Percentiles rank a stretch among this genome's conserved stretches.
phyloP scores from a whole-genome alignment of 1,140 invertebrate species.

The Nebria ingens region DNA sequence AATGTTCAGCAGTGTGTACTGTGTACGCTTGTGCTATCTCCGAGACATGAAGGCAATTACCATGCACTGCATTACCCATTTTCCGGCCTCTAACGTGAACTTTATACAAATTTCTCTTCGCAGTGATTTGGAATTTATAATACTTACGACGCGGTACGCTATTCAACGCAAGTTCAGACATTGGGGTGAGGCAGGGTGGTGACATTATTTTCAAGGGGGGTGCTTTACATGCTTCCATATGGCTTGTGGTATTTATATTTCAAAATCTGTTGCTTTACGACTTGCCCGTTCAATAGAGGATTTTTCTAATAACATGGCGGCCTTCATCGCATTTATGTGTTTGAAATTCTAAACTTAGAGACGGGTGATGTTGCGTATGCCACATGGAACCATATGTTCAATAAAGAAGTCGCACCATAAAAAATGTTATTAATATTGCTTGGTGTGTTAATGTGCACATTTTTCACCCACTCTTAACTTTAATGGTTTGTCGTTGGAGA shows the following conservation, averaged over 20 bases:
- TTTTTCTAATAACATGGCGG: slow-evolving; percentile 1
- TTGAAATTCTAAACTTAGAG: slow-evolving; percentile 4
- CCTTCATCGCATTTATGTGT: neutral
- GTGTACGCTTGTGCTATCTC: neutral
- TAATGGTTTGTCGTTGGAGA: neutral
- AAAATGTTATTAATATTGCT: neutral
- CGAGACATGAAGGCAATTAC: neutral
- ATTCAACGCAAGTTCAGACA: no score
- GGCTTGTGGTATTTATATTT: neutral
- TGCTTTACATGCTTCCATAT: slow-evolving; percentile 4
- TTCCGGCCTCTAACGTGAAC: neutral
- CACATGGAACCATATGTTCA: slow-evolving; percentile 2
- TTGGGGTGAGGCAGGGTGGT: no score
- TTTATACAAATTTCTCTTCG: neutral
- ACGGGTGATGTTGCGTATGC: neutral
- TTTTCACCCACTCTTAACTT: neutral
- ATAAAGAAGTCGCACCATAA: neutral
- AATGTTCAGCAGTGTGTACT: neutral
- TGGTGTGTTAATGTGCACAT: neutral
- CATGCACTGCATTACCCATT: neutral
- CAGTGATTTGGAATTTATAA: neutral
- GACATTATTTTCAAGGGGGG: no score
- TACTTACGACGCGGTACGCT: no score
- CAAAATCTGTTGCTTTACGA: neutral
- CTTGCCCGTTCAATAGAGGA: neutral